A percentile compares a stretch with the other conserved stretches of the same genome.
These are phyloP conservation scores for Idaea dimidiata DNA, from an alignment of 2,888 invertebrate species.

Conservation along the genomic window DNA sequence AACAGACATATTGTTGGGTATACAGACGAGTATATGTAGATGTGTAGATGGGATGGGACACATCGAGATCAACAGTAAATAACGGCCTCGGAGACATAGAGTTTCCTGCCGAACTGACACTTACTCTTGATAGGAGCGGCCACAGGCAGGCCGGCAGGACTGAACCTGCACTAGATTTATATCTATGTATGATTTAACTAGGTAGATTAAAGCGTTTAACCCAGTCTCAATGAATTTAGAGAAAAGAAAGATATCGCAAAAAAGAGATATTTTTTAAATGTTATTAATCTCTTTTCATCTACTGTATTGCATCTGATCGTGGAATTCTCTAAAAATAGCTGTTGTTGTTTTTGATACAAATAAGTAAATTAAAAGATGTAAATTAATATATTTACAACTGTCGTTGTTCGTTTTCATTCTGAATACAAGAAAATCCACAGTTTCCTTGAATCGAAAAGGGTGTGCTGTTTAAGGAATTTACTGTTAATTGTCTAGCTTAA, in stretches of 20 bases:
- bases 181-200: slow-evolving; percentile 11
- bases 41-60: slow-evolving; percentile 43
- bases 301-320: too few relatives aligned
- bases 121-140: slow-evolving; percentile 58
- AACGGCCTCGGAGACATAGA: slow-evolving; percentile 65
- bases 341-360: too few relatives aligned
- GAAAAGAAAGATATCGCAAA: too few relatives aligned
- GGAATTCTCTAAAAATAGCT: too few relatives aligned
- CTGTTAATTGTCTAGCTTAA: slow-evolving; percentile 1
- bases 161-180: slow-evolving; percentile 16
- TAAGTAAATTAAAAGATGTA: not conserved
- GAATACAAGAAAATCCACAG: not conserved
- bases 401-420: not conserved
- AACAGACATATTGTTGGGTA: slow-evolving; percentile 32
- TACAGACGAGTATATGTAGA: slow-evolving; percentile 32
- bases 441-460: not conserved
- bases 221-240: too few relatives aligned
- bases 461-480: not conserved
- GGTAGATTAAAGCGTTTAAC: too few relatives aligned
- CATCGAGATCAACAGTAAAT: slow-evolving; percentile 73
- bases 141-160: slow-evolving; percentile 33
- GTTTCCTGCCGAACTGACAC: slow-evolving; percentile 69
- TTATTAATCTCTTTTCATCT: too few relatives aligned
- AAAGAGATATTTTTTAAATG: too few relatives aligned
- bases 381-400: not conserved